Percentiles rank a stretch among this genome's conserved stretches.
These are phyloP conservation scores for Apis dorsata DNA, from an alignment of 1,140 invertebrate genomes.

Conservation along the genomic window DNA sequence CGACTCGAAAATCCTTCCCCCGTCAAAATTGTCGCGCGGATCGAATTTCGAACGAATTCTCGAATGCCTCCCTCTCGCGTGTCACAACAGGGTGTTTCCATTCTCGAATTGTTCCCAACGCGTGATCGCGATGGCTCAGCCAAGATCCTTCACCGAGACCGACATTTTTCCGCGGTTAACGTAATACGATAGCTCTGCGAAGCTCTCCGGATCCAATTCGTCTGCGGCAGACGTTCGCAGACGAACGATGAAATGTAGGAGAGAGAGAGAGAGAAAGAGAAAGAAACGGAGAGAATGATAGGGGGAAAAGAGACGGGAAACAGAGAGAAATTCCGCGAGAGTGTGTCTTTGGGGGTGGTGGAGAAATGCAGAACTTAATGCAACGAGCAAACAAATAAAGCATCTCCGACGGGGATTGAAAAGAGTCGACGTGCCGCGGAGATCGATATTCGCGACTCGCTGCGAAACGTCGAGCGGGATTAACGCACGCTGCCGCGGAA, in stretches of 20 bases:
- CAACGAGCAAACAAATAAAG: conserved; percentile 45
- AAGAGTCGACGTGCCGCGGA: conserved; percentile 12
- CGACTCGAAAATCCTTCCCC: background rate
- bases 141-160: conserved; percentile 2
- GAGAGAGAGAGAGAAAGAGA: conserved; percentile 9
- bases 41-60: background rate
- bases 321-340: conserved; percentile 36
- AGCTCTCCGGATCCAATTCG: conserved; percentile 58
- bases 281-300: background rate
- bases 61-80: background rate
- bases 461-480: conserved; percentile 29
- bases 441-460: conserved; percentile 37
- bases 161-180: conserved; percentile 52
- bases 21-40: background rate
- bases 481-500: conserved; percentile 8
- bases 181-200: conserved; percentile 53
- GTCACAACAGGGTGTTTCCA: background rate
- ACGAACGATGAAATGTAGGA: background rate
- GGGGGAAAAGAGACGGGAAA: background rate
- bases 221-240: background rate
- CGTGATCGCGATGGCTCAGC: background rate
- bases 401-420: conserved; percentile 36
- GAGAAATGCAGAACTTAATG: conserved; percentile 28
- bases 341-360: conserved; percentile 23
- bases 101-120: background rate